Conservation (phyloP, 2,888 invertebrate species). For the Agriopis leucophaearia region DNA sequence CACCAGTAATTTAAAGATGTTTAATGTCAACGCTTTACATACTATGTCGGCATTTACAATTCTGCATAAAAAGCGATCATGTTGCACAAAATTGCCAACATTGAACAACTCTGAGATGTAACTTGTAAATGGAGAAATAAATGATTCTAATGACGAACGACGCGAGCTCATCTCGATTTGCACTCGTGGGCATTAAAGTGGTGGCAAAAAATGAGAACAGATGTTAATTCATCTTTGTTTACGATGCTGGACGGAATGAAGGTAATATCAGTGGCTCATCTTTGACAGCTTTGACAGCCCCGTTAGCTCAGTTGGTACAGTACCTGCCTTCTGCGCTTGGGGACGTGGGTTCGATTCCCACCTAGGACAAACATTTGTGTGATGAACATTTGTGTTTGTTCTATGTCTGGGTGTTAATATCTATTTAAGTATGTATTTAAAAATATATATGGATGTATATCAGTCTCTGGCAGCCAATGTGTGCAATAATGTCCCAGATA, state of each 20-base stretch:
- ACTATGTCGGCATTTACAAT: slow-evolving; percentile 22
- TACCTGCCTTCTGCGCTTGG: no score
- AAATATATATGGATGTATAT: no score
- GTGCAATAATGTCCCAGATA: no score
- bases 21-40: slow-evolving; percentile 33
- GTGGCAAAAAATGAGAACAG: slow-evolving; percentile 47
- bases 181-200: slow-evolving; percentile 44
- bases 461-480: no score
- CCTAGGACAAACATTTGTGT: no score
- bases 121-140: slow-evolving; percentile 50
- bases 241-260: slow-evolving; percentile 20
- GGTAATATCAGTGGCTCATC: slow-evolving; percentile 21
- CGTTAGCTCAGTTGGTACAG: no score
- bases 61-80: slow-evolving; percentile 43
- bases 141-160: slow-evolving; percentile 48
- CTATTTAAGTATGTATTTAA: no score
- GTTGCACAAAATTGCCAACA: slow-evolving; percentile 42
- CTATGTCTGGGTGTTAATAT: no score
- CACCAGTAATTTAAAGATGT: slow-evolving; percentile 39
- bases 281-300: no score
- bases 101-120: slow-evolving; percentile 32
- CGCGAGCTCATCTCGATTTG: slow-evolving; percentile 42
- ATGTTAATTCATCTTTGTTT: slow-evolving; percentile 40
- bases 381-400: no score
- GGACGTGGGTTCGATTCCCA: no score